Evolutionary conservation across 2,888 invertebrate species (phyloP), one percentile per base, ranked within the genome.

Genomic region (Strigamia transsilvanica): DNA sequence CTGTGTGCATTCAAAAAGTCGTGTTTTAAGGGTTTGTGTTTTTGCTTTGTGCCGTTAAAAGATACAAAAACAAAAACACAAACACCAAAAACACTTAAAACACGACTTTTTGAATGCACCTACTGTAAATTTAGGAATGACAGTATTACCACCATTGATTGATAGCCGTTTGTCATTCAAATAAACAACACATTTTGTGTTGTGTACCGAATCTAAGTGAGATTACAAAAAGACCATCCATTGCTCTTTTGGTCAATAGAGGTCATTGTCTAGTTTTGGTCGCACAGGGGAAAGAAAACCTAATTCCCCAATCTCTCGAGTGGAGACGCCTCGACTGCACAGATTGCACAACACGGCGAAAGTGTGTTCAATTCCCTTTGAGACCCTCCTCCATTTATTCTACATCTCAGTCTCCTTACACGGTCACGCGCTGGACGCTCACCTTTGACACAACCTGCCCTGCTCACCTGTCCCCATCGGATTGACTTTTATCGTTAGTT

Each of bases 221-320:
- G 73, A n/a, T 73, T 73, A 73, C 73, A 73, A 32, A 27, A 32
- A 12, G 73, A 73, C 73, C 73, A 73, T 73, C 73, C 73, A 73
- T 73, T 73, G 73, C 73, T 73, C 73, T 73, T 73, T 73, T 73
- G 73, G 73, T 73, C 73, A 73, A 73, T 73, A 73, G 73, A 73
- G 73, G 73, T 73, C 73, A 73, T 73, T 73, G 73, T 27, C 73
- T 73, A 73, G 73, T 73, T 73, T 73, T 73, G 73, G 73, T 32
- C 73, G 73, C 73, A 73, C n/a, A 32, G 73, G 73, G 73, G 27
- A 73, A 73, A 73, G 73, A 27, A 73, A 73, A 73, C 73, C 73
- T 73, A 73, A 73, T 73, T 73, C 73, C 27, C 73, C 73, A 73
- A 73, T 73, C 73, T 73, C 73, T 32, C 73, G 73, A 73, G 73